Percentiles rank a stretch among this genome's conserved stretches.
Conservation (phyloP, 2,888 invertebrate genomes). For the Hedya salicella region DNA sequence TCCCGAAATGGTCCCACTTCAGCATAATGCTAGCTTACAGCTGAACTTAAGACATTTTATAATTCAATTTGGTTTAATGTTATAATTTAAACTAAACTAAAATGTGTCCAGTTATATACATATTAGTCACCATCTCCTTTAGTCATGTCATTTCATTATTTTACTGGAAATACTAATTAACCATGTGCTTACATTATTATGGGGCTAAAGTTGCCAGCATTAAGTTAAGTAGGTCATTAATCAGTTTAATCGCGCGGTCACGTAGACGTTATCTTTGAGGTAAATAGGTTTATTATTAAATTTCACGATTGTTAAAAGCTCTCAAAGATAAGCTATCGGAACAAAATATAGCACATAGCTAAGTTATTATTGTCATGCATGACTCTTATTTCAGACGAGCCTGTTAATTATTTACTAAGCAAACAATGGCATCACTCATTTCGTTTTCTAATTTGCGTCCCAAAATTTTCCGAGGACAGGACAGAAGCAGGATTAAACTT, state of each 20-base stretch:
- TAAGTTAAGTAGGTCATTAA: conserved; percentile 13
- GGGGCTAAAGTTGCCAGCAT: not conserved
- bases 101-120: too few species aligned
- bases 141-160: too few species aligned
- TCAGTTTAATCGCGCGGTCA: conserved; percentile 14
- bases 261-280: conserved; percentile 25
- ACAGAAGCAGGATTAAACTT: too few species aligned
- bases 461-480: not conserved
- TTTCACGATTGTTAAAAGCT: conserved; percentile 22
- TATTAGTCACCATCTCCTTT: too few species aligned
- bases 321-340: conserved; percentile 32
- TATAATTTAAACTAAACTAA: too few species aligned
- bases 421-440: conserved; percentile 8
- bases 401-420: conserved; percentile 2
- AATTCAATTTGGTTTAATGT: too few species aligned
- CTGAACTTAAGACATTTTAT: too few species aligned
- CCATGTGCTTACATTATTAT: too few species aligned
- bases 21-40: too few species aligned
- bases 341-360: conserved; percentile 12
- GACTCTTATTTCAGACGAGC: not conserved
- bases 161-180: too few species aligned
- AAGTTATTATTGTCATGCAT: not conserved
- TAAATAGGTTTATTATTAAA: not conserved
- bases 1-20: too few species aligned
- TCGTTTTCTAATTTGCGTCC: not conserved